phyloP scores from a whole-genome alignment of 2,113 vertebrate species.

The Sapajus apella region DNA sequence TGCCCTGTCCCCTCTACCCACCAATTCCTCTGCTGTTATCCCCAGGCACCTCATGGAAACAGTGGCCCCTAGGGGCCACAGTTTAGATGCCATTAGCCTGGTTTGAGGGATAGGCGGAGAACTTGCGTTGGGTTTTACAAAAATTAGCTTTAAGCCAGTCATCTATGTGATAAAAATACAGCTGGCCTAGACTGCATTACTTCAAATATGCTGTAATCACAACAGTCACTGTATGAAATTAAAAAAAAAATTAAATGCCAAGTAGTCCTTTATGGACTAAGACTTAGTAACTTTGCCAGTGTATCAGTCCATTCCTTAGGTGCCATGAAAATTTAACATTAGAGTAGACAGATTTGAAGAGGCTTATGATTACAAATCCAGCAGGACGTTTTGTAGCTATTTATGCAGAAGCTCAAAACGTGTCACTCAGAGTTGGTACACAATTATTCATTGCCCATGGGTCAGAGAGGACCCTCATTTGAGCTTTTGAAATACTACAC shows the following conservation, averaged over 20 bases:
- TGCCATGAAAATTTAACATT: not conserved
- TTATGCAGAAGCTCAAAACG: not conserved
- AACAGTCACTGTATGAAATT: not conserved
- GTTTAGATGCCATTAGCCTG: not conserved
- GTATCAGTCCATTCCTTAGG: not conserved
- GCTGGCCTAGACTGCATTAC: not conserved
- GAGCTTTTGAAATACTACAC: not conserved
- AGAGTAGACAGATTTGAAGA: not conserved
- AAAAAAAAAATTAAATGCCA: not conserved
- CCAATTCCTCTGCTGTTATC: not conserved
- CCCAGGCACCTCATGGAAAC: not conserved
- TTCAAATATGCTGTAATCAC: not conserved
- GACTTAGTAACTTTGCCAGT: not conserved
- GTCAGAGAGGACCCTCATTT: not conserved
- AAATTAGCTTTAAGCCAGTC: not conserved
- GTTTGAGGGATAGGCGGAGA: too few relatives aligned
- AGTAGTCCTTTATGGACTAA: not conserved
- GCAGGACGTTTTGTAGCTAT: not conserved
- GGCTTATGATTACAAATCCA: not conserved
- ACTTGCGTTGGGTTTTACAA: not conserved
- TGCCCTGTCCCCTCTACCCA: accelerated
- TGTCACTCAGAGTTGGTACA: not conserved
- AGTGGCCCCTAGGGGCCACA: too few relatives aligned
- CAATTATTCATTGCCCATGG: not conserved
- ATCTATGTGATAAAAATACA: not conserved